phyloP scores from a whole-genome alignment of 2,888 invertebrate species.

The Xanthorhoe designata region DNA sequence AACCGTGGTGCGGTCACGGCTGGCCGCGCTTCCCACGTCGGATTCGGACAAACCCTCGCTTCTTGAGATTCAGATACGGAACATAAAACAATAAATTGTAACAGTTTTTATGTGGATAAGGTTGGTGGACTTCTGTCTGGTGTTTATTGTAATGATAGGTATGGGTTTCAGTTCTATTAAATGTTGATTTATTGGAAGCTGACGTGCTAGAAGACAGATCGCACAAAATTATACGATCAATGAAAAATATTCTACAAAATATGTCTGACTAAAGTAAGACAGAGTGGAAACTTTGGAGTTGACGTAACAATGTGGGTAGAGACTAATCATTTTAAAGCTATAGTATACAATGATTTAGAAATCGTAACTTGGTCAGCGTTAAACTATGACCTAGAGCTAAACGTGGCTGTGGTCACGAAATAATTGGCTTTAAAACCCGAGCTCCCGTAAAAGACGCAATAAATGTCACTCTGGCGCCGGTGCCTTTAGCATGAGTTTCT shows the following conservation, averaged over 20 bases:
- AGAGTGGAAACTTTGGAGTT: neutral
- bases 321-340: conserved; percentile 3
- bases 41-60: conserved; percentile 52
- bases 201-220: neutral
- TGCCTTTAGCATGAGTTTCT: conserved; percentile 15
- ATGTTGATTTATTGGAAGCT: conserved; percentile 22
- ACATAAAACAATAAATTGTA: conserved; percentile 43
- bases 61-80: conserved; percentile 56
- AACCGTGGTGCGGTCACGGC: conserved; percentile 64
- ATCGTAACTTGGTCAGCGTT: conserved; percentile 13
- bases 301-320: neutral
- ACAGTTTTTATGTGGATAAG: conserved; percentile 45
- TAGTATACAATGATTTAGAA: conserved; percentile 17
- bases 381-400: conserved; percentile 14
- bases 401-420: conserved; percentile 24
- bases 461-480: conserved; percentile 43
- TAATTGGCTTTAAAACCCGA: conserved; percentile 22
- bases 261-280: neutral
- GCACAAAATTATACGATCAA: neutral
- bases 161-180: conserved; percentile 22
- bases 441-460: conserved; percentile 34
- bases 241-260: neutral
- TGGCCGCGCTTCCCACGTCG: conserved; percentile 64
- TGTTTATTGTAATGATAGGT: conserved; percentile 34
- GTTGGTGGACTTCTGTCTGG: conserved; percentile 33